phyloP scores from a whole-genome alignment of 1,140 invertebrate species.

The Delia radicum region DNA sequence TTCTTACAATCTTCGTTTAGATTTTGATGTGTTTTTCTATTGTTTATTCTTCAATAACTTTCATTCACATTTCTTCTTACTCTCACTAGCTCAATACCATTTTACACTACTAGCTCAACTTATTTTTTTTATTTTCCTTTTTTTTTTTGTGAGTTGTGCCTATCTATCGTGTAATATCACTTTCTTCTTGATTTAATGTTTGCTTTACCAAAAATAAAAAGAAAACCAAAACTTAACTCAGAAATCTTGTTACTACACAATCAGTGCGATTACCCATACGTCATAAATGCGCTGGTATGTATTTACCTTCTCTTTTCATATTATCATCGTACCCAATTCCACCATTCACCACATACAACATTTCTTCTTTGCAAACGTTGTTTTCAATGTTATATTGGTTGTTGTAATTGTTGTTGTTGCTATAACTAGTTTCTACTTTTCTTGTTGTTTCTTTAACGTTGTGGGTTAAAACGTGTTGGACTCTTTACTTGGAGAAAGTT shows the following conservation, averaged over 20 bases:
- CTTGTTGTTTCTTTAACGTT: background rate
- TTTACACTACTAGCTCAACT: background rate
- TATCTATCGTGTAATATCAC: slow-evolving; percentile 7
- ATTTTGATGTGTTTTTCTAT: background rate
- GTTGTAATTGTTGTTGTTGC: background rate
- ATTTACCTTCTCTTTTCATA: background rate
- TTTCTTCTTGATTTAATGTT: slow-evolving; percentile 8
- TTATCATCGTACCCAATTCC: background rate
- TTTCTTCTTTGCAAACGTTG: background rate
- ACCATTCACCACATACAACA: background rate
- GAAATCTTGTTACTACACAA: background rate
- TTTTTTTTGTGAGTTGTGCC: background rate
- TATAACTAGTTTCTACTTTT: background rate
- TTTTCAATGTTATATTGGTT: background rate
- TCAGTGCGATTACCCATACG: background rate
- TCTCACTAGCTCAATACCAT: background rate
- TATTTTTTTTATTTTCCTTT: background rate
- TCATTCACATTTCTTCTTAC: slow-evolving; percentile 12
- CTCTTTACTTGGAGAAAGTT: slow-evolving; percentile 7
- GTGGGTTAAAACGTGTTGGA: slow-evolving; percentile 7
- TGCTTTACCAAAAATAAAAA: background rate
- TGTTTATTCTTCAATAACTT: slow-evolving; percentile 3
- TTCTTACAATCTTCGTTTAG: background rate
- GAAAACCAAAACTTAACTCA: background rate
- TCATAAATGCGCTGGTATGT: background rate